These are phyloP conservation scores for Meteorus cinctellus DNA, from an alignment of 2,888 invertebrate species.

Conservation along the genomic window DNA sequence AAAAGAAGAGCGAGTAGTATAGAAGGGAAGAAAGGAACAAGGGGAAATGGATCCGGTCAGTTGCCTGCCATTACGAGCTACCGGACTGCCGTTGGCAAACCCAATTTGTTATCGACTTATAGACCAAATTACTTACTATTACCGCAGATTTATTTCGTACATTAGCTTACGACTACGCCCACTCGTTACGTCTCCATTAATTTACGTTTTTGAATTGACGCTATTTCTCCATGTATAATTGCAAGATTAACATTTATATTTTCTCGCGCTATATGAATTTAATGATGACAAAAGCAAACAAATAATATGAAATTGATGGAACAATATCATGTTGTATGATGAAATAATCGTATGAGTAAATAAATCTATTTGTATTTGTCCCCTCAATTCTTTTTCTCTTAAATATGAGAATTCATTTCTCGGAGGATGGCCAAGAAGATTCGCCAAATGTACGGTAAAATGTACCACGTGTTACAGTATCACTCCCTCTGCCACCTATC, in stretches of 20 bases:
- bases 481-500: constrained; percentile 12
- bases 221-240: constrained; percentile 23
- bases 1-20: constrained; percentile 34
- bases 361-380: not conserved
- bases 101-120: constrained; percentile 74
- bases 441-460: constrained; percentile 58
- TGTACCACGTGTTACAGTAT: constrained; percentile 59
- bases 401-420: constrained; percentile 25
- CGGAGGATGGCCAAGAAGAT: constrained; percentile 37
- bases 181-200: constrained; percentile 71
- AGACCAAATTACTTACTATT: constrained; percentile 73
- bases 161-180: constrained; percentile 66
- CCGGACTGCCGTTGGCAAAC: constrained; percentile 69
- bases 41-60: constrained; percentile 68
- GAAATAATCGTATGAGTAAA: not conserved
- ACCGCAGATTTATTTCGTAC: constrained; percentile 73
- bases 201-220: constrained; percentile 54
- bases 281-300: not conserved
- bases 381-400: constrained; percentile 1
- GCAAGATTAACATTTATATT: constrained; percentile 6
- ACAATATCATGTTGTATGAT: not conserved
- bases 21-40: constrained; percentile 43
- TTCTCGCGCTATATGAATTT: not conserved
- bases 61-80: constrained; percentile 69
- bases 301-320: not conserved